Evolutionary conservation across 2,888 invertebrate genomes (phyloP), one percentile per base, ranked within the genome.

Genomic region (Drosophila mettleri): DNA sequence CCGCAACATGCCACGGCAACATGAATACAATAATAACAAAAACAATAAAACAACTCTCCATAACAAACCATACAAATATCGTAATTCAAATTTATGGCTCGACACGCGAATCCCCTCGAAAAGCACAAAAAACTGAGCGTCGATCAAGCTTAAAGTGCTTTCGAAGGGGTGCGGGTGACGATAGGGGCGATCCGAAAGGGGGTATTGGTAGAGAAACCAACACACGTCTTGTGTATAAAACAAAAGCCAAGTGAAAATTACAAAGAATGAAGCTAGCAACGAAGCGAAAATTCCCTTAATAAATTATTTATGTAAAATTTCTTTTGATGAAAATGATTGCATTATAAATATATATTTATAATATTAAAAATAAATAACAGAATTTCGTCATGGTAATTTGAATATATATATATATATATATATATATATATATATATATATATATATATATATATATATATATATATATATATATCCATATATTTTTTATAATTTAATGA

Each of bases 1-100:
- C 69, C 27, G 76, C 65, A 75, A 78, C 72, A 75, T 74, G 48
- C 38, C 61, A 34, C 34, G 29, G 77, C 78, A 78, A 74, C 74
- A 73, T 76, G 31, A 24, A 9, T 34, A 41, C 27, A 41, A 9
- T 22, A 55, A 20, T 46, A 36, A 31, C 34, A 49, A 6, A 16
- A 18, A 3, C 18, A 58, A 16, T 51, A 33, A 24, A 34, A n/a
- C 38, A 24, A 36, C 16, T 14, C 38, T 29, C 20, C 24, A 36
- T 36, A 58, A 29, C 58, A 41, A 29, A 31, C 36, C 55, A 36
- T 24, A 64, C 59, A 79, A 55, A 75, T 58, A 72, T 65, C 64
- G 61, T 69, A 69, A 78, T 80, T 67, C 41, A 63, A 76, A 76
- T 78, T 73, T 69, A 79, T 72, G 55, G 79, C 55, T 54, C 22